Evolutionary conservation across 2,113 vertebrate genomes (phyloP).

Genomic region (Stictonetta naevosa): DNA sequence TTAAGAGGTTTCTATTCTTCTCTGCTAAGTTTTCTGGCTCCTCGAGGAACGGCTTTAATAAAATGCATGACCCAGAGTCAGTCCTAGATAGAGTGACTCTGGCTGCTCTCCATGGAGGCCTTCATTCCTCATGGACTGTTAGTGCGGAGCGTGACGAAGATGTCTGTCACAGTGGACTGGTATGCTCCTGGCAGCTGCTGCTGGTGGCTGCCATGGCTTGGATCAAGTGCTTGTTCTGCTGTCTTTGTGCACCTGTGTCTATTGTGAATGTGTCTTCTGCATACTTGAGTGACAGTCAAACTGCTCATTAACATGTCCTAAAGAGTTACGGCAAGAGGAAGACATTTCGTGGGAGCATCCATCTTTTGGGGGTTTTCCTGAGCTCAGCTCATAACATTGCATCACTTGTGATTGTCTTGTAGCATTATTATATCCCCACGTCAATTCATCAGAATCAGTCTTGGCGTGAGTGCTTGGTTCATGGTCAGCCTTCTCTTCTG

Average conservation of each 20-base stretch:
- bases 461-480: background rate
- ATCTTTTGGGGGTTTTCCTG: background rate
- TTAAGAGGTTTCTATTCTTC: conserved; percentile 17
- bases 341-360: background rate
- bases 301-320: background rate
- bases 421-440: background rate
- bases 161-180: background rate
- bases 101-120: background rate
- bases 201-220: background rate
- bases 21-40: background rate
- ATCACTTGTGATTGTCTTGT: background rate
- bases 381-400: background rate
- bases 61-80: background rate
- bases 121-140: background rate
- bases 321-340: background rate
- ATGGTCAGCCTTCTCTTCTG: background rate
- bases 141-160: background rate
- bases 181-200: background rate
- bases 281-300: background rate
- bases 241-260: background rate
- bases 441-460: background rate
- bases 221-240: background rate
- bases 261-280: background rate
- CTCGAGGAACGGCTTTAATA: background rate
- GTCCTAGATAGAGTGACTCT: background rate